Evolutionary conservation across 1,140 invertebrate genomes (phyloP), one percentile per base, ranked within the genome.

Genomic region (Drosophila repletoides): DNA sequence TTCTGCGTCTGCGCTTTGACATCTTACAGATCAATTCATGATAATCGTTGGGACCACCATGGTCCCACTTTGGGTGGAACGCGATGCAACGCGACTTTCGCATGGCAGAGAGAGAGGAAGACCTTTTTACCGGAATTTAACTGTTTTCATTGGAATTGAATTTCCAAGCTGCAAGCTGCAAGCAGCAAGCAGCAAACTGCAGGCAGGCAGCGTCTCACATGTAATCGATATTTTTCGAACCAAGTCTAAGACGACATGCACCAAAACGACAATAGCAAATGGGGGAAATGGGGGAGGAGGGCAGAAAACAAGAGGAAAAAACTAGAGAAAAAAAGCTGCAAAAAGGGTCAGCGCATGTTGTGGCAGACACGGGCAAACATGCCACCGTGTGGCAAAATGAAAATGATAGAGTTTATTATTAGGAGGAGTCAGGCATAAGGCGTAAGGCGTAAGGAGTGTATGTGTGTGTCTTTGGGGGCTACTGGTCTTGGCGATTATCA

Each of bases 1-100:
- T 75, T 68, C 74, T 69, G 48, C 38, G 67, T 71, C 81, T 86
- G 80, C 81, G 80, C 80, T 86, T 86, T 88, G 84, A 88, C 84
- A 88, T 84, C 84, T 88, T 80, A 88, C 84, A 88, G 84, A 88
- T 88, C 84, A 88, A 88, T 88, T 88, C 84, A 88, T 88, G 84
- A 88, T 88, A 88, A 88, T 88, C 84, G 84, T 40, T 74, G 81
- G 77, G 84, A 88, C 84, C 84, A 88, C 84, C 84, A 74, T 68
- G 65, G 65, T 56, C 59, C 67, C 67, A 74, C 59, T 69, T 71
- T 71, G 71, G 67, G 53, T 84, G 79, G 80, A 84, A 80, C 72
- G 70, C n/a, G n/a, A n/a, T 59, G 45, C 61, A 79, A 59, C 64
- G 74, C 26, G 24, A 67, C 58, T 51, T 79, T 84, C 76, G 75